Percentiles rank a stretch among this genome's conserved stretches.
Conservation (phyloP, 2,888 invertebrate species). For the Agriopis aurantiaria region DNA sequence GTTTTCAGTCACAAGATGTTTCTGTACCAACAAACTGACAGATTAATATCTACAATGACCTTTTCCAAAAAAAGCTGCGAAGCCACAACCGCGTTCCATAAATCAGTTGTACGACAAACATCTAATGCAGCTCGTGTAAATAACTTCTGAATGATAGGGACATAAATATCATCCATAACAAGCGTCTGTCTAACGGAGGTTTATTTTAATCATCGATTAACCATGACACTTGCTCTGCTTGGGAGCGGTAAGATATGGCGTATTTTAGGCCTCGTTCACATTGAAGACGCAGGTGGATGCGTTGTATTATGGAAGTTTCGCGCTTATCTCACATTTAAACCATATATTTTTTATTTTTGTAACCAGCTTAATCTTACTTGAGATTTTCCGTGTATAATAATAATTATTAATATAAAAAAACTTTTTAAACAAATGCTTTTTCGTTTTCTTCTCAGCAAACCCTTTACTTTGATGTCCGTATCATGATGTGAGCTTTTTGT, state of each 20-base stretch:
- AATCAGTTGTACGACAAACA: conserved; percentile 46
- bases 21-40: conserved; percentile 30
- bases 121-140: conserved; percentile 25
- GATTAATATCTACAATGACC: conserved; percentile 39
- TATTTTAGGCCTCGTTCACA: too few relatives aligned
- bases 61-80: conserved; percentile 40
- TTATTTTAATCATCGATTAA: conserved; percentile 27
- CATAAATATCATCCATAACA: conserved; percentile 42
- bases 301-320: too few relatives aligned
- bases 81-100: conserved; percentile 38
- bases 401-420: too few relatives aligned
- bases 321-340: too few relatives aligned
- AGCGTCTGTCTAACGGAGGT: conserved; percentile 16
- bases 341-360: too few relatives aligned
- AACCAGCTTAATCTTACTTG: too few relatives aligned
- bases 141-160: conserved; percentile 34
- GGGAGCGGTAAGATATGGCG: background rate
- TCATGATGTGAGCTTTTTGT: too few relatives aligned
- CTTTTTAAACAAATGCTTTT: too few relatives aligned
- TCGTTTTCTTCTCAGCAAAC: too few relatives aligned
- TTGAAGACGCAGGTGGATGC: too few relatives aligned
- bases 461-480: too few relatives aligned
- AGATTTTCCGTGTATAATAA: too few relatives aligned
- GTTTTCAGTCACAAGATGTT: conserved; percentile 33
- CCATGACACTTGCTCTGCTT: conserved; percentile 1